Conservation (phyloP, 2,888 invertebrate genomes). For the Torymus texanus region DNA sequence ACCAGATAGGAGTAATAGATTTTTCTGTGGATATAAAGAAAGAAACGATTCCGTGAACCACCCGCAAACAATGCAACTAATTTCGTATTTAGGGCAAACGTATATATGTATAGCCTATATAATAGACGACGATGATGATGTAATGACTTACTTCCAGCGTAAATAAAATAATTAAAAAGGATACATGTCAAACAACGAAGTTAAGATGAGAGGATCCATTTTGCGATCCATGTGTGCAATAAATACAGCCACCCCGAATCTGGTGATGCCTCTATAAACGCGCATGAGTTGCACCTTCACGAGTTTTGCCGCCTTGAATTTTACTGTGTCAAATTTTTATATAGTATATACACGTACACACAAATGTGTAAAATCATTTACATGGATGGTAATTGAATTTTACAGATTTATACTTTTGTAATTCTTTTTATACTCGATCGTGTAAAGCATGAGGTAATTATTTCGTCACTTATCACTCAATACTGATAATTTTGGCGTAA, state of each 20-base stretch:
- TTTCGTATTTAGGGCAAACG: too few relatives aligned
- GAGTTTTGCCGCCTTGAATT: conserved; percentile 27
- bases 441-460: too few relatives aligned
- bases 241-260: conserved; percentile 53
- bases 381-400: neutral
- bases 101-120: too few relatives aligned
- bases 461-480: too few relatives aligned
- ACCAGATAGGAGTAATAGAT: too few relatives aligned
- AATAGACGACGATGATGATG: neutral
- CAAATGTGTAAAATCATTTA: neutral
- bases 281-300: conserved; percentile 16
- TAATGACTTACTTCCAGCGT: conserved; percentile 53
- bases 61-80: too few relatives aligned
- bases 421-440: too few relatives aligned
- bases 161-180: conserved; percentile 25
- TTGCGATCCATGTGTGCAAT: conserved; percentile 66
- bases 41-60: too few relatives aligned
- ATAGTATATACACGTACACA: conserved; percentile 2
- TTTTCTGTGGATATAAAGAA: too few relatives aligned
- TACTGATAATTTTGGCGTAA: too few relatives aligned
- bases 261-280: conserved; percentile 59
- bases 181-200: conserved; percentile 38
- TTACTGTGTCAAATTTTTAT: neutral
- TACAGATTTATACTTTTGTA: neutral
- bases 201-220: conserved; percentile 61